Evolutionary conservation across 2,113 vertebrate genomes (phyloP).

Genomic region (Anolis sagrei): DNA sequence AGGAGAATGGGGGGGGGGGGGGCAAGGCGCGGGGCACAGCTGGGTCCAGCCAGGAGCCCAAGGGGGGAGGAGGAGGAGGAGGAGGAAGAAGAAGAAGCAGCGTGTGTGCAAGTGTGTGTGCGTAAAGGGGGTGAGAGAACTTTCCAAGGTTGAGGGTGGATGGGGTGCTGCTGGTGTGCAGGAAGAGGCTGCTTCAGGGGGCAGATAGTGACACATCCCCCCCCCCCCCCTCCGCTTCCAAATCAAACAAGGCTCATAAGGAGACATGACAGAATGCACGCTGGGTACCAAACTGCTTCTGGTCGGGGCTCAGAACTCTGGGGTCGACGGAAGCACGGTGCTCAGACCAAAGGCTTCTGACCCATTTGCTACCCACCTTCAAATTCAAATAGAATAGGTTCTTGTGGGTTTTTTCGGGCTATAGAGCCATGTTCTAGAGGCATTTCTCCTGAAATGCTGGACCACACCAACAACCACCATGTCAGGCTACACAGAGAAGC

Average conservation of each 20-base stretch:
- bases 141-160: conserved; percentile 2
- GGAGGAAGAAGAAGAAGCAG: too few species aligned
- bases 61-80: too few species aligned
- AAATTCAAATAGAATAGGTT: too few species aligned
- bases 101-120: too few species aligned
- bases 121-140: background rate
- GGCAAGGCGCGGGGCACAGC: background rate
- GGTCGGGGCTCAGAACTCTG: background rate
- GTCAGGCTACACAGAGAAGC: too few species aligned
- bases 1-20: too few species aligned
- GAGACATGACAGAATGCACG: conserved; percentile 13
- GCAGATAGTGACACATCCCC: conserved; percentile 11
- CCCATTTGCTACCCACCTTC: too few species aligned
- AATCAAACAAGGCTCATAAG: conserved; percentile 1
- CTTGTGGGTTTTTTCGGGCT: too few species aligned
- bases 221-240: too few species aligned
- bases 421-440: too few species aligned
- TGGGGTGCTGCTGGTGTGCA: background rate
- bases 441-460: too few species aligned
- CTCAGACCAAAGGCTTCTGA: background rate
- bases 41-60: background rate
- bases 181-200: background rate
- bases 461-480: too few species aligned
- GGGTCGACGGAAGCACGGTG: background rate
- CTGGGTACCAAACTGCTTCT: background rate